Conservation (phyloP, 2,113 vertebrate genomes). For the Okapia johnstoni region DNA sequence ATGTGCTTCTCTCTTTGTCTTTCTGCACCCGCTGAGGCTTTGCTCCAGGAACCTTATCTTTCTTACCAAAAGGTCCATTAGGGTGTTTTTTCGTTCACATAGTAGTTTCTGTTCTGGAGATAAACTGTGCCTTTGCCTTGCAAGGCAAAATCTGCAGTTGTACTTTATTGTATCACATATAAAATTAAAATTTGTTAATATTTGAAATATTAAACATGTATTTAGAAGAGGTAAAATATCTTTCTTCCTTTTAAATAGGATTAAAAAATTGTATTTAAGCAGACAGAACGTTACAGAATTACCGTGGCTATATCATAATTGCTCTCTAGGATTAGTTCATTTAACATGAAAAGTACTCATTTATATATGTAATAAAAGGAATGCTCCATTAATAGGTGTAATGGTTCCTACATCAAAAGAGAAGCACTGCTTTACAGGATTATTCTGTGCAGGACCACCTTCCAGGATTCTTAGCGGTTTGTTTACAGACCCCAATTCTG, state of each 20-base stretch:
- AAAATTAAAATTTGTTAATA: not conserved
- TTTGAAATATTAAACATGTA: not conserved
- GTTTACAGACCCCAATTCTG: not conserved
- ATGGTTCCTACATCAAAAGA: not conserved
- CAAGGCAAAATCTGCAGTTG: not conserved
- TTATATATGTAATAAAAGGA: not conserved
- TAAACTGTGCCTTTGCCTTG: not conserved
- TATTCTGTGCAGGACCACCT: not conserved
- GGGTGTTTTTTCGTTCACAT: not conserved
- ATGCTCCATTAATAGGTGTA: not conserved
- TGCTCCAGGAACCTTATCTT: not conserved
- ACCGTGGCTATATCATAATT: not conserved
- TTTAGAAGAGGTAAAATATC: not conserved
- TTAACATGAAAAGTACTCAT: not conserved
- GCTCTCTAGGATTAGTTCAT: not conserved
- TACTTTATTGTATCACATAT: not conserved
- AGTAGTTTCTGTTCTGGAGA: not conserved
- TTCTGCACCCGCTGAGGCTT: not conserved
- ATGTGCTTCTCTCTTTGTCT: not conserved
- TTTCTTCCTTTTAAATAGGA: not conserved
- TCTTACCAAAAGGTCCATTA: not conserved
- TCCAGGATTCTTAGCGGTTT: not conserved
- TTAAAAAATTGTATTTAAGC: not conserved
- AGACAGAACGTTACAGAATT: not conserved
- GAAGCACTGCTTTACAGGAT: not conserved